These are phyloP conservation scores for Vipera ursinii DNA, from an alignment of 2,797 vertebrate genomes.

Conservation along the genomic window DNA sequence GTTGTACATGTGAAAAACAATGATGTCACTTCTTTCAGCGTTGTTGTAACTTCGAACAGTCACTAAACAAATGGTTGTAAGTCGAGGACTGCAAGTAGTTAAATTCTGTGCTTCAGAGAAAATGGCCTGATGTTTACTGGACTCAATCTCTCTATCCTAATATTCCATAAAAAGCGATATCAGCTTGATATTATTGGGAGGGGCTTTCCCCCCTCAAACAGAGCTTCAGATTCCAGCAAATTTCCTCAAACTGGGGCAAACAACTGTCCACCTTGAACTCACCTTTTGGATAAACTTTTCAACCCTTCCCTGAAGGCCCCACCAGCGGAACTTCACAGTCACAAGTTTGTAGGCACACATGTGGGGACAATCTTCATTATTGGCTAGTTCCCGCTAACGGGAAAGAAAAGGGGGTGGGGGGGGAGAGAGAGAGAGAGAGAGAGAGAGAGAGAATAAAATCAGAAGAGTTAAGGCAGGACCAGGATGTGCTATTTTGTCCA, in stretches of 20 bases:
- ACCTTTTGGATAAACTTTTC: constrained; percentile 74
- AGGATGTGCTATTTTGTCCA: not conserved
- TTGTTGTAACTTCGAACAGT: not conserved
- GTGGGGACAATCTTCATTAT: constrained; percentile 68
- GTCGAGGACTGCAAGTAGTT: not conserved
- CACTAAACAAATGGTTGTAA: not conserved
- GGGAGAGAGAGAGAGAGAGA: rapidly evolving
- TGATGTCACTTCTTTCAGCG: not conserved
- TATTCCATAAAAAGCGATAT: not conserved
- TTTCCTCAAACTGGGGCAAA: too few relatives aligned
- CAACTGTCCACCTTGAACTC: not conserved
- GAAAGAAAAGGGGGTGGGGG: not conserved
- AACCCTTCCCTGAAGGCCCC: constrained; percentile 70
- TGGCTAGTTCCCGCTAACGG: constrained; percentile 64
- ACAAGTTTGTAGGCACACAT: constrained; percentile 74
- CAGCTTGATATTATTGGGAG: not conserved
- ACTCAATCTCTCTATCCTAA: not conserved
- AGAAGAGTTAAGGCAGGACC: not conserved
- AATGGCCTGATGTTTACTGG: not conserved
- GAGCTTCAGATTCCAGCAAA: not conserved
- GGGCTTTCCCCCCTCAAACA: not conserved
- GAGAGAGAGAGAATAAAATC: not conserved
- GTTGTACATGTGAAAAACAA: not conserved
- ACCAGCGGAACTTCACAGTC: constrained; percentile 72
- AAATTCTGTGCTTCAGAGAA: not conserved